These are phyloP conservation scores for Pseudomyrmex dendroicus DNA, from an alignment of 1,140 invertebrate species.

Conservation along the genomic window DNA sequence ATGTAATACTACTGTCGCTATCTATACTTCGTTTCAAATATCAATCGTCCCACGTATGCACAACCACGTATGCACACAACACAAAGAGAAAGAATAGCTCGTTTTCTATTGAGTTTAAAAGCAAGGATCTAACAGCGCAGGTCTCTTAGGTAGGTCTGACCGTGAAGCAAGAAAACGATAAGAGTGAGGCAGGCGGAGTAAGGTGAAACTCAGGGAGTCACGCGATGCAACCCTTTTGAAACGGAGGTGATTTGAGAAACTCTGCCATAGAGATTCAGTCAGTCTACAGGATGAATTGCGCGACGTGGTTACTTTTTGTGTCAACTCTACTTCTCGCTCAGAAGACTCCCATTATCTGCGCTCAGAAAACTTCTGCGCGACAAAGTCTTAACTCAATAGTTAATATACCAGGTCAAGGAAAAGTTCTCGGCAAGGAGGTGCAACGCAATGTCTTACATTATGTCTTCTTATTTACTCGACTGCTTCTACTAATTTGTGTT, in stretches of 20 bases:
- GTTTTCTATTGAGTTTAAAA: slow-evolving; percentile 24
- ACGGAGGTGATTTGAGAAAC: slow-evolving; percentile 72
- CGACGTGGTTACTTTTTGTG: slow-evolving; percentile 71
- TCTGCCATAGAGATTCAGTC: slow-evolving; percentile 71
- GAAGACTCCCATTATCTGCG: slow-evolving; percentile 58
- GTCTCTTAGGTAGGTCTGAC: slow-evolving; percentile 53
- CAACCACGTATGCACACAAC: too few species aligned
- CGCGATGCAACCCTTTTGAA: slow-evolving; percentile 69
- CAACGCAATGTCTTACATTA: slow-evolving; percentile 53
- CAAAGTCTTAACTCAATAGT: slow-evolving; percentile 76
- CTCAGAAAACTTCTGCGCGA: slow-evolving; percentile 76
- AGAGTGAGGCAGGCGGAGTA: slow-evolving; percentile 45
- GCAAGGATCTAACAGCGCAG: slow-evolving; percentile 66
- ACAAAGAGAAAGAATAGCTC: neutral
- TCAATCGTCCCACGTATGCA: too few species aligned
- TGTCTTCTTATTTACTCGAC: neutral
- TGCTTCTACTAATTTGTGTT: too few species aligned
- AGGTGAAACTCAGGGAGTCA: slow-evolving; percentile 70
- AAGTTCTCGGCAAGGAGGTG: slow-evolving; percentile 81
- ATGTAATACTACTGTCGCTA: too few species aligned
- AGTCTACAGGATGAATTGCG: slow-evolving; percentile 79
- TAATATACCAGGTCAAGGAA: slow-evolving; percentile 79
- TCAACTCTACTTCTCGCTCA: slow-evolving; percentile 71
- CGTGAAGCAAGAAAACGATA: slow-evolving; percentile 57
- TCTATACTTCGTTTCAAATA: too few species aligned